phyloP scores from a whole-genome alignment of 2,888 invertebrate species.

The Drosophila quinaria region DNA sequence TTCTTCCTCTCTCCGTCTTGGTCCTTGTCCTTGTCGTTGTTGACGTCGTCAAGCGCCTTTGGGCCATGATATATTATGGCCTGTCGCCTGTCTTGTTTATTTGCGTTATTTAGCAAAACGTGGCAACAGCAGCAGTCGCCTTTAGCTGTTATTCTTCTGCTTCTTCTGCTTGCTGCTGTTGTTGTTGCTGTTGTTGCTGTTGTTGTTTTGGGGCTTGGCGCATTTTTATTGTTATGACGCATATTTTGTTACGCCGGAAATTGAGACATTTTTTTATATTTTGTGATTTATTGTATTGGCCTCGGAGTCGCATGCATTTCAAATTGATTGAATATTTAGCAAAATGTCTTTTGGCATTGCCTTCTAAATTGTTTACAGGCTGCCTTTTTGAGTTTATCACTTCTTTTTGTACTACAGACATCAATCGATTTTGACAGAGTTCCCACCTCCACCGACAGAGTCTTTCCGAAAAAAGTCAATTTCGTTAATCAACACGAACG shows the following conservation, averaged over 20 bases:
- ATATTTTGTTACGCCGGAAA: constrained; percentile 70
- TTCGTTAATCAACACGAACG: constrained; percentile 81
- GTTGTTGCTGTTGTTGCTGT: constrained; percentile 11
- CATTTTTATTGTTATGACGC: constrained; percentile 79
- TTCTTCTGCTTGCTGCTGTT: background rate
- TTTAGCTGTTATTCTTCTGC: constrained; percentile 1
- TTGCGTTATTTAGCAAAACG: constrained; percentile 72
- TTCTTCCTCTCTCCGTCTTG: background rate
- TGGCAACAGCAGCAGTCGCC: constrained; percentile 43
- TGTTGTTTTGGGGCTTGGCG: constrained; percentile 31
- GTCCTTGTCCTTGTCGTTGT: constrained; percentile 20
- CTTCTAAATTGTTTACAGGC: constrained; percentile 73
- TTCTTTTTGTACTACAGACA: constrained; percentile 15
- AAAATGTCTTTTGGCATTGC: constrained; percentile 67
- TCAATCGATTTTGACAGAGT: constrained; percentile 39
- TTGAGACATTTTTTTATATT: constrained; percentile 68
- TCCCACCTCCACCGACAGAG: background rate
- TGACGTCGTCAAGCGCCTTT: constrained; percentile 72
- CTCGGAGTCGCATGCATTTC: constrained; percentile 60
- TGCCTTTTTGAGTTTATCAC: constrained; percentile 26
- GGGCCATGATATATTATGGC: constrained; percentile 79
- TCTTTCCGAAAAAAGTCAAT: constrained; percentile 69
- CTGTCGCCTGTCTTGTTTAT: constrained; percentile 79
- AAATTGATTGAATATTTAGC: constrained; percentile 79
- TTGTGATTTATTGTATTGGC: constrained; percentile 71